Percentiles rank a stretch among this genome's conserved stretches.
Conservation (phyloP, 2,113 vertebrate species). For the Bucco capensis region DNA sequence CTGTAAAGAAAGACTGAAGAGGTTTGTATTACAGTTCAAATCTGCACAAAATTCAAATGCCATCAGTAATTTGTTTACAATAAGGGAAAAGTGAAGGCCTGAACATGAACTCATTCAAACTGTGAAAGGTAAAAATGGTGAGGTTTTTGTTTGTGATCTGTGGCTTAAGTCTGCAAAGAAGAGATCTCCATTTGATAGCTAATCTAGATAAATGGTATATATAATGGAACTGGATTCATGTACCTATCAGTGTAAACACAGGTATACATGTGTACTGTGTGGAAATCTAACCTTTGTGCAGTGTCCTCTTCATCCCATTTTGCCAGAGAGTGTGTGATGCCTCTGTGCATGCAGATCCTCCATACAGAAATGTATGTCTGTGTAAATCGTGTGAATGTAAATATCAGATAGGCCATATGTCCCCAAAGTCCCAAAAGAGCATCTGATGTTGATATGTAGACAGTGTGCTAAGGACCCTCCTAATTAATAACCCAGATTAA, state of each 20-base stretch:
- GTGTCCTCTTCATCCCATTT: neutral
- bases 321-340: neutral
- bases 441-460: constrained; percentile 65
- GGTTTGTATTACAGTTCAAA: neutral
- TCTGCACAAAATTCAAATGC: neutral
- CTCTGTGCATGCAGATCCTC: neutral
- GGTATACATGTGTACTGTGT: neutral
- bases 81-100: neutral
- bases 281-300: neutral
- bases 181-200: neutral
- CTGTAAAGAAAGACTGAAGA: neutral
- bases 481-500: constrained; percentile 77
- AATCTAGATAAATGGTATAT: neutral
- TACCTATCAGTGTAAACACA: neutral
- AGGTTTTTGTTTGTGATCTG: neutral
- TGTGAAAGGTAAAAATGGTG: neutral
- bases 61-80: constrained; percentile 1
- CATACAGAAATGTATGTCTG: constrained; percentile 12
- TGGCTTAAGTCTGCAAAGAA: neutral
- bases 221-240: neutral
- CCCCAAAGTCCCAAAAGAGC: constrained; percentile 61
- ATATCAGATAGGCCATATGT: constrained; percentile 61
- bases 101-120: neutral
- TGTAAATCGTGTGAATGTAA: constrained; percentile 62
- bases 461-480: constrained; percentile 59